Evolutionary conservation across 2,797 vertebrate genomes (phyloP).

Genomic region (Gallinago nigripennis): DNA sequence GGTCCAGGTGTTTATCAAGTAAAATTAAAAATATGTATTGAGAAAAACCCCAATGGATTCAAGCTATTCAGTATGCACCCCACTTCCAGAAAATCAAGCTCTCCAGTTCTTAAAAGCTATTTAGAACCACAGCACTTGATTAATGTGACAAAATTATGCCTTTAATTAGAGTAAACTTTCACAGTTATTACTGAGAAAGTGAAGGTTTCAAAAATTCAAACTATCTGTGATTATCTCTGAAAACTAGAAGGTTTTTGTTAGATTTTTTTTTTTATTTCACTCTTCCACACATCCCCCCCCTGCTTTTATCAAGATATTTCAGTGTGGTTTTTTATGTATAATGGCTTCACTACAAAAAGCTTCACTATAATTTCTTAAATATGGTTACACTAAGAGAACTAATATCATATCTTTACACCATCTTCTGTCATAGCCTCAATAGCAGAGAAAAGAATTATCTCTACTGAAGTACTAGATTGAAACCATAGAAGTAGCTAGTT

Average conservation of each 20-base stretch:
- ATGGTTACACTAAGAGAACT: not conserved
- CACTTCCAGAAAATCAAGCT: slow-evolving; percentile 43
- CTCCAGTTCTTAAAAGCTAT: slow-evolving; percentile 35
- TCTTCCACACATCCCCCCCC: not conserved
- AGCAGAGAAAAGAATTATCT: not conserved
- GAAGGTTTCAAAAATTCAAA: not conserved
- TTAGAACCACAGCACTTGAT: slow-evolving; percentile 42
- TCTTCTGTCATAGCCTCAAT: not conserved
- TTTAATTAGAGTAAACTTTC: slow-evolving; percentile 51
- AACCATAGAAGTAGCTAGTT: not conserved
- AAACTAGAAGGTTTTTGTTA: not conserved
- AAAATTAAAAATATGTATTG: not conserved
- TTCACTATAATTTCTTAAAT: not conserved
- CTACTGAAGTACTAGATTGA: not conserved
- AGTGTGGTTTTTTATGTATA: not conserved
- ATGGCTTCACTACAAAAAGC: not conserved
- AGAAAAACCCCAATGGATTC: not conserved
- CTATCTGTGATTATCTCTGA: not conserved
- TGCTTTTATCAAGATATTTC: not conserved
- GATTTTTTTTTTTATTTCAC: not conserved
- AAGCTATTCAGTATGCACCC: slow-evolving; percentile 48
- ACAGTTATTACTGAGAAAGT: slow-evolving; percentile 16
- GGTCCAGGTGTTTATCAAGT: not conserved
- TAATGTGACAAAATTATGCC: slow-evolving; percentile 34
- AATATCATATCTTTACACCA: not conserved